phyloP scores from a whole-genome alignment of 2,113 vertebrate species.

The Epinephelus cyanopodus region DNA sequence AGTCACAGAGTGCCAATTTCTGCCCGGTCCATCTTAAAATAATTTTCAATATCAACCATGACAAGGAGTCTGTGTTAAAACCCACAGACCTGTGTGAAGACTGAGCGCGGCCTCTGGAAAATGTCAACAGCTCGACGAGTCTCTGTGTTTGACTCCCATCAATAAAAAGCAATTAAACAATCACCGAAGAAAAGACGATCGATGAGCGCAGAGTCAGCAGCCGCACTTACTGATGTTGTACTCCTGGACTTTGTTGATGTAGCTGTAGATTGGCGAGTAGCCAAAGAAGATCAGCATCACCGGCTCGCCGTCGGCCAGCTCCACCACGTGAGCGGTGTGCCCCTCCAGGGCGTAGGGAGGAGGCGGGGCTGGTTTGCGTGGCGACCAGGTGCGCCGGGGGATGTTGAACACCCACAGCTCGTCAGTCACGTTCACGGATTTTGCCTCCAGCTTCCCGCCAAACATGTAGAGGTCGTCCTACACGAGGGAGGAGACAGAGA shows the following conservation, averaged over 20 bases:
- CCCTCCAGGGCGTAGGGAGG: conserved; percentile 92
- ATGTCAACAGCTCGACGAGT: neutral
- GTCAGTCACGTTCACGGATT: conserved; percentile 89
- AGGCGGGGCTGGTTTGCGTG: conserved; percentile 83
- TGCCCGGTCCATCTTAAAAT: neutral
- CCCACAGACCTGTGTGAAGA: neutral
- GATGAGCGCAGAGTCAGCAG: neutral
- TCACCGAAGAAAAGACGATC: neutral
- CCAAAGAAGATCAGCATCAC: conserved; percentile 93
- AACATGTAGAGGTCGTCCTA: conserved; percentile 94
- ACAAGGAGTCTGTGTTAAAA: neutral
- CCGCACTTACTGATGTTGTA: conserved; percentile 85
- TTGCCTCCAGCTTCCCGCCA: conserved; percentile 91
- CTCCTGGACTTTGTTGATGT: conserved; percentile 92
- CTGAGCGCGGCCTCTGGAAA: neutral
- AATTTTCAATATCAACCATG: neutral
- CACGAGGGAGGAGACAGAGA: neutral
- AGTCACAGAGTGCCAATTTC: no score
- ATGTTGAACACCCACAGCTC: conserved; percentile 93
- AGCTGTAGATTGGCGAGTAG: conserved; percentile 92
- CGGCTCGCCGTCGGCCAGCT: conserved; percentile 86
- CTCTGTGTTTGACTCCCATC: neutral
- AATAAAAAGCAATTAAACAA: conserved; percentile 37
- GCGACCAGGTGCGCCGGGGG: conserved; percentile 88
- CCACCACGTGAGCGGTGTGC: conserved; percentile 91